phyloP scores from a whole-genome alignment of 2,797 vertebrate species.

The Crax fasciolata region DNA sequence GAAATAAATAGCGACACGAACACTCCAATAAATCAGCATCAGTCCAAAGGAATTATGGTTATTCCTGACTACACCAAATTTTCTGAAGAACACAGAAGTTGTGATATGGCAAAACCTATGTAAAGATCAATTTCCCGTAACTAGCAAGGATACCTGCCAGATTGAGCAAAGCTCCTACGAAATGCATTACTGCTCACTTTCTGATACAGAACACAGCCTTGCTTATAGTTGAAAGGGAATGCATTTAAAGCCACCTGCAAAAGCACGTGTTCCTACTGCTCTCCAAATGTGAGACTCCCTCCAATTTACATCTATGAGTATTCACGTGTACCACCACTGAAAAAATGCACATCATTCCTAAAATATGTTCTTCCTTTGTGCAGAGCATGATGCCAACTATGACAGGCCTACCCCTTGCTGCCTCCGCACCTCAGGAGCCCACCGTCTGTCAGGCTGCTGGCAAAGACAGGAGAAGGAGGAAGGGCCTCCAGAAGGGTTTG shows the following conservation, averaged over 20 bases:
- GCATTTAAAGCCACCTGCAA: background rate
- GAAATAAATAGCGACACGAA: background rate
- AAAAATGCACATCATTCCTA: slow-evolving; percentile 31
- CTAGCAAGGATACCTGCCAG: background rate
- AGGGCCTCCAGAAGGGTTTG: background rate
- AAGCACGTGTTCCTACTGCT: background rate
- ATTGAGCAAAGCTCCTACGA: background rate
- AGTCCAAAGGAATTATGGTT: background rate
- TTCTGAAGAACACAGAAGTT: background rate
- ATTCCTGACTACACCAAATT: background rate
- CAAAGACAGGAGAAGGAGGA: background rate
- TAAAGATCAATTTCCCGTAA: background rate
- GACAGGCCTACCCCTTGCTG: slow-evolving; percentile 1
- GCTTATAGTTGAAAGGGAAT: background rate
- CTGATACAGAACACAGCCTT: background rate
- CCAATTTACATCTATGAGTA: background rate
- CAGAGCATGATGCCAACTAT: background rate
- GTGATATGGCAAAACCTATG: background rate
- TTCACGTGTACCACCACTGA: background rate
- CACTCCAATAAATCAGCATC: background rate
- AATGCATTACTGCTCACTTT: background rate
- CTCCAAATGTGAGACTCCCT: background rate
- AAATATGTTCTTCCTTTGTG: slow-evolving; percentile 27
- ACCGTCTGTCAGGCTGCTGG: background rate
- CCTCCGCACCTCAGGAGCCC: background rate